Conservation (phyloP, 1,140 invertebrate species). For the Brachionus asplanchnoidis region DNA sequence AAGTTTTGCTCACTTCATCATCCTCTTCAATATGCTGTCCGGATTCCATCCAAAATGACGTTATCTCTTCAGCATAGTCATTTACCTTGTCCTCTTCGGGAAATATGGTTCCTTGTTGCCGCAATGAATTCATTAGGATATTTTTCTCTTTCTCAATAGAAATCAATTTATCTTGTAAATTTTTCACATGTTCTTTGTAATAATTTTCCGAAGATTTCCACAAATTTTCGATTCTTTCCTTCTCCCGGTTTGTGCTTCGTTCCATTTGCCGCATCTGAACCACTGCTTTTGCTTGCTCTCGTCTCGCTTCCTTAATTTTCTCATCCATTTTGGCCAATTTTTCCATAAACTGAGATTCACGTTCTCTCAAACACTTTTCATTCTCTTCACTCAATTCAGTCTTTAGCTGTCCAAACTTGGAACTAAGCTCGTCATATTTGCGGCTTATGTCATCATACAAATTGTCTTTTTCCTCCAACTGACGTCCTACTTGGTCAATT, state of each 20-base stretch:
- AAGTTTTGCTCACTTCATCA: not conserved
- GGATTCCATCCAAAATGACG: conserved; percentile 13
- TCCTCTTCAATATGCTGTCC: conserved; percentile 1
- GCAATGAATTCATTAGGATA: not conserved
- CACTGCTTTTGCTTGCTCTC: conserved; percentile 34
- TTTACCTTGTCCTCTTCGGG: not conserved
- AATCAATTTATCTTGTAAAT: conserved; percentile 1
- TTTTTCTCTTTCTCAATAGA: conserved; percentile 24
- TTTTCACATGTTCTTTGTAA: conserved; percentile 29
- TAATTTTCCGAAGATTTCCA: conserved; percentile 8
- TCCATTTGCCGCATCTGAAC: conserved; percentile 38
- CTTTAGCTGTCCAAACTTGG: not conserved
- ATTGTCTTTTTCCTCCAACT: conserved; percentile 14
- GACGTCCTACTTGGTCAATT: not conserved
- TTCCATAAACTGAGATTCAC: conserved; percentile 16
- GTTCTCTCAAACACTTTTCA: conserved; percentile 13
- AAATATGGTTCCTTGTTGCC: not conserved
- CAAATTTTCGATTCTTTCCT: conserved; percentile 32
- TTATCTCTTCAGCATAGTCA: not conserved
- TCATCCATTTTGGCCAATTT: conserved; percentile 19
- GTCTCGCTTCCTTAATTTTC: conserved; percentile 24
- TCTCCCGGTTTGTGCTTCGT: conserved; percentile 12
- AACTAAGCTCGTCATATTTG: conserved; percentile 12
- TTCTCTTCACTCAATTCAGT: not conserved
- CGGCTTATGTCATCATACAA: not conserved